Percentiles rank a stretch among this genome's conserved stretches.
phyloP scores from a whole-genome alignment of 2,888 invertebrate genomes.

The Junonia oenone region DNA sequence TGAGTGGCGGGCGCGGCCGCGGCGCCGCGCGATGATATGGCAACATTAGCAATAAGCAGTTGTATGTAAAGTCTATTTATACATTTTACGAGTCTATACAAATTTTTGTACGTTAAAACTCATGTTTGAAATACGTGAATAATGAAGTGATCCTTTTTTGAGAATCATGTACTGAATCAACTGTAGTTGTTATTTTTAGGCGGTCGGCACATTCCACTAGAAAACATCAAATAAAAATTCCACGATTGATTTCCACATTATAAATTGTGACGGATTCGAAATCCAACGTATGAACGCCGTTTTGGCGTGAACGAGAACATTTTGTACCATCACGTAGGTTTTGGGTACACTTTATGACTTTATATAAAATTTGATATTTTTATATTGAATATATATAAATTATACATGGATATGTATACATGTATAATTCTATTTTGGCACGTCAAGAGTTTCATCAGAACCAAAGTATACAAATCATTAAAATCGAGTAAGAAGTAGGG shows the following conservation, averaged over 20 bases:
- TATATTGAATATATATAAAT: conserved; percentile 80
- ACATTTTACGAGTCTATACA: conserved; percentile 79
- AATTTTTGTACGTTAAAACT: conserved; percentile 74
- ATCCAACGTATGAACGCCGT: conserved; percentile 68
- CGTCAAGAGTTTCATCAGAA: conserved; percentile 78
- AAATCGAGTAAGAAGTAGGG: conserved; percentile 77
- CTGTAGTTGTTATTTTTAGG: conserved; percentile 74
- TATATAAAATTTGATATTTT: conserved; percentile 80
- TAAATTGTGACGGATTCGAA: conserved; percentile 70
- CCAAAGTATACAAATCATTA: conserved; percentile 80
- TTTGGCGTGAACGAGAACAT: conserved; percentile 69
- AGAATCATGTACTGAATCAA: conserved; percentile 76
- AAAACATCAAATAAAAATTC: conserved; percentile 70
- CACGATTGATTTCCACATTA: conserved; percentile 75
- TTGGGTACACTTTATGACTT: conserved; percentile 81
- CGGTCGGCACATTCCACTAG: conserved; percentile 79
- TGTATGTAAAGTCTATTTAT: conserved; percentile 78
- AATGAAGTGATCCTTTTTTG: conserved; percentile 74
- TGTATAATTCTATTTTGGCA: conserved; percentile 80
- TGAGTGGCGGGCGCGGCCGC: conserved; percentile 32
- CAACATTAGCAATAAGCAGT: conserved; percentile 77
- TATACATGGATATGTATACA: conserved; percentile 79
- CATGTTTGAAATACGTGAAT: conserved; percentile 65
- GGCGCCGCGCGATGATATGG: conserved; percentile 43
- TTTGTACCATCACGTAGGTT: conserved; percentile 79